Percentiles rank a stretch among this genome's conserved stretches.
Conservation (phyloP, 2,113 vertebrate genomes). For the Dolichallabes microphthalmus region DNA sequence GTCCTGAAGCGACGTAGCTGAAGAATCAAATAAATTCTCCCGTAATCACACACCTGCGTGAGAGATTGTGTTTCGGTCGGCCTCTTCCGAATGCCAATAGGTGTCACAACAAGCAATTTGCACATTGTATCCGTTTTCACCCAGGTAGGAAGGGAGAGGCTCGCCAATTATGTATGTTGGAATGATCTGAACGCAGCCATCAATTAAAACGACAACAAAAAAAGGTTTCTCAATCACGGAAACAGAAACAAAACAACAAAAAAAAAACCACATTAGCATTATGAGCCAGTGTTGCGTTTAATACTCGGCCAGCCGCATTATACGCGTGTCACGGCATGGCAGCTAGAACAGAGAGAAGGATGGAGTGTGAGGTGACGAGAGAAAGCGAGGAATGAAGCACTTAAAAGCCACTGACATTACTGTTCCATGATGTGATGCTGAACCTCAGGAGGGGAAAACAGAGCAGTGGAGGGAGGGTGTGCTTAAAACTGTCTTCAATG, state of each 20-base stretch:
- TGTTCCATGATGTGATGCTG: constrained; percentile 49
- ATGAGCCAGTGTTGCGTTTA: not conserved
- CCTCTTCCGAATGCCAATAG: constrained; percentile 10
- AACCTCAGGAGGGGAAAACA: constrained; percentile 16
- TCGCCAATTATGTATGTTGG: not conserved
- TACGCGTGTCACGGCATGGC: not conserved
- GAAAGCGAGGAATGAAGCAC: constrained; percentile 15
- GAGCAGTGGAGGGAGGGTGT: not conserved
- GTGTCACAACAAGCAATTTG: constrained; percentile 45
- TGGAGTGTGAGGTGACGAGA: constrained; percentile 29
- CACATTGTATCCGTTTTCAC: constrained; percentile 30
- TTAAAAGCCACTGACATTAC: constrained; percentile 31
- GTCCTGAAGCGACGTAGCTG: constrained; percentile 23
- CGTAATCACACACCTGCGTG: constrained; percentile 26
- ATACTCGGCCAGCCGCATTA: not conserved
- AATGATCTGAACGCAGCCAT: not conserved
- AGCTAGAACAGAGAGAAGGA: constrained; percentile 9
- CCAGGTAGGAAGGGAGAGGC: not conserved
- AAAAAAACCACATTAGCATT: not conserved
- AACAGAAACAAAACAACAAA: not conserved
- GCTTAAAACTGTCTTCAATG: not conserved
- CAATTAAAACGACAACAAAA: not conserved
- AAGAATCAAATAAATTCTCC: constrained; percentile 20
- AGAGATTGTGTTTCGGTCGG: constrained; percentile 39
- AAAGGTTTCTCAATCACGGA: not conserved